These are phyloP conservation scores for Lepidocolaptes lacrymiger DNA, from an alignment of 2,797 vertebrate genomes.

Conservation along the genomic window DNA sequence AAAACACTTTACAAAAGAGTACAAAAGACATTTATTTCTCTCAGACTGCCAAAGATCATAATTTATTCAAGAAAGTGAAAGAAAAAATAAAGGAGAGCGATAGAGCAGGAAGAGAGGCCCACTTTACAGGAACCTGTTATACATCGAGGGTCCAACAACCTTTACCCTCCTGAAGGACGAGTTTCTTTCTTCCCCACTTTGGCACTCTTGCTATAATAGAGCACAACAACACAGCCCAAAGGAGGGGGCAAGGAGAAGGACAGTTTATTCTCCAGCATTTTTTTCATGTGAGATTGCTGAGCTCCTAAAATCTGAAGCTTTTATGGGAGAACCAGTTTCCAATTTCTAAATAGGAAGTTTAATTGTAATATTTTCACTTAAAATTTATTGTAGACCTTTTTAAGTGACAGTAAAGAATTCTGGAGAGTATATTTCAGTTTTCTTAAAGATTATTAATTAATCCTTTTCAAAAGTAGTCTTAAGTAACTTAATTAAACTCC, in stretches of 20 bases:
- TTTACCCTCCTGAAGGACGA: neutral
- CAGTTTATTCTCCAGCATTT: neutral
- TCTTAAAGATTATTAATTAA: neutral
- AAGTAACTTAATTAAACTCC: neutral
- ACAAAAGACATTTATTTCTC: neutral
- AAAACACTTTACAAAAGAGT: neutral
- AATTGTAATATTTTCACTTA: neutral
- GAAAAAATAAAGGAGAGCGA: neutral
- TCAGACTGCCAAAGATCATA: neutral
- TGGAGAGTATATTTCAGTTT: neutral
- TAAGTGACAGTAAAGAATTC: neutral
- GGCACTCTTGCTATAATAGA: neutral
- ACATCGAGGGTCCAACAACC: neutral
- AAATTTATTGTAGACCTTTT: neutral
- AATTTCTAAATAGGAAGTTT: neutral
- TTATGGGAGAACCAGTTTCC: neutral
- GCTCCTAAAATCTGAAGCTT: neutral
- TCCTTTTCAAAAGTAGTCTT: neutral
- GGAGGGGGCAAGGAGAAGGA: neutral
- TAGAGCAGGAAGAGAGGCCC: neutral
- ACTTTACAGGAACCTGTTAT: neutral
- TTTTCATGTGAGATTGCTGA: neutral
- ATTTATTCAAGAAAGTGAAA: neutral
- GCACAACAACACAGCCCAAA: neutral
- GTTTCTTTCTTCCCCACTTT: neutral